phyloP scores from a whole-genome alignment of 2,797 vertebrate genomes.

The Echiichthys vipera region DNA sequence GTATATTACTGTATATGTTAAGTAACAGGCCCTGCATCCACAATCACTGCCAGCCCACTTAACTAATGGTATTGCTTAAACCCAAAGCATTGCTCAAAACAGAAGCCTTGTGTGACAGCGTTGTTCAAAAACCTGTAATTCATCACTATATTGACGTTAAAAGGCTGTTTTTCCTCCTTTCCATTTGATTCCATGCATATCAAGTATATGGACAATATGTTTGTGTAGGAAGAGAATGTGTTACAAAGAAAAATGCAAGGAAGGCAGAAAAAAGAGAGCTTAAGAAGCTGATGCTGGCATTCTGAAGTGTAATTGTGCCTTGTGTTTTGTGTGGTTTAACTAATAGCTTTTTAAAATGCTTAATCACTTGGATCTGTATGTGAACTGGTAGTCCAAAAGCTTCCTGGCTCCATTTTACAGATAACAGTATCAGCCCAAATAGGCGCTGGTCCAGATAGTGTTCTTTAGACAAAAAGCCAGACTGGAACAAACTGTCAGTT shows the following conservation, averaged over 20 bases:
- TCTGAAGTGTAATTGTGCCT: conserved; percentile 36
- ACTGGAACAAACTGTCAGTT: conserved; percentile 33
- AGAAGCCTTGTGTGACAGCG: conserved; percentile 13
- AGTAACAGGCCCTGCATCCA: not conserved
- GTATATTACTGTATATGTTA: conserved; percentile 1
- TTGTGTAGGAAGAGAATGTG: not conserved
- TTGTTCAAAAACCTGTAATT: conserved; percentile 7
- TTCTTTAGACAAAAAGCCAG: conserved; percentile 39
- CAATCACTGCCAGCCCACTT: conserved; percentile 29
- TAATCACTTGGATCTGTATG: conserved; percentile 70
- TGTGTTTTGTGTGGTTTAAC: conserved; percentile 34
- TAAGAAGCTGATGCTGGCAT: conserved; percentile 15
- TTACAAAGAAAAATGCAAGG: conserved; percentile 3
- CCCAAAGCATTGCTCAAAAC: conserved; percentile 24
- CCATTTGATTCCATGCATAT: too few species aligned
- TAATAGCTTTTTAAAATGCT: conserved; percentile 66
- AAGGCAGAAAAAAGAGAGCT: conserved; percentile 4
- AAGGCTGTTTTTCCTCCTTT: too few species aligned
- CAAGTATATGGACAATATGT: not conserved
- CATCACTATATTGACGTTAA: too few species aligned
- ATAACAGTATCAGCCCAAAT: conserved; percentile 52
- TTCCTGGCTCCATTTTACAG: conserved; percentile 56
- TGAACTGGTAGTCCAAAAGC: conserved; percentile 58
- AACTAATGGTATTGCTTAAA: conserved; percentile 13
- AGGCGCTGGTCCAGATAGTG: conserved; percentile 33